Percentiles rank a stretch among this genome's conserved stretches.
phyloP scores from a whole-genome alignment of 2,113 vertebrate genomes.

The Spheniscus mendiculus region DNA sequence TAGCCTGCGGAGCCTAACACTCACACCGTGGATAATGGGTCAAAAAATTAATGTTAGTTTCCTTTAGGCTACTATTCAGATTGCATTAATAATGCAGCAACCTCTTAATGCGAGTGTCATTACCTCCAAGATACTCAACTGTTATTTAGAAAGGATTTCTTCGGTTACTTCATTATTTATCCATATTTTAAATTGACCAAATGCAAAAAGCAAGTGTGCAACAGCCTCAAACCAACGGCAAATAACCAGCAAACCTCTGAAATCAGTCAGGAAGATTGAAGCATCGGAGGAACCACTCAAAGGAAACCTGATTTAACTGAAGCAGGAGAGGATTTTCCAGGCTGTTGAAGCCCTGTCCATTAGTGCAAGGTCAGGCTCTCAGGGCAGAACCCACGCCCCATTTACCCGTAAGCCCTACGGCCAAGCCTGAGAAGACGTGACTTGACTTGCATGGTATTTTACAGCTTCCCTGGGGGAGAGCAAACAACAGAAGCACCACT shows the following conservation, averaged over 20 bases:
- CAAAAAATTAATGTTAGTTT: neutral
- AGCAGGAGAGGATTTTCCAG: neutral
- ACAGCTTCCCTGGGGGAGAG: neutral
- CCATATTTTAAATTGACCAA: neutral
- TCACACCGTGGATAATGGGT: neutral
- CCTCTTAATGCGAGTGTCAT: neutral
- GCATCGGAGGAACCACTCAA: neutral
- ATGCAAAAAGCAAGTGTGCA: neutral
- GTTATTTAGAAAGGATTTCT: neutral
- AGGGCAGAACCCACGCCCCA: neutral
- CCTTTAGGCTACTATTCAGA: neutral
- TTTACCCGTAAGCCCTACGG: neutral
- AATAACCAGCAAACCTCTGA: neutral
- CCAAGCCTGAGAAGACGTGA: neutral
- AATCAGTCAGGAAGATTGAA: neutral
- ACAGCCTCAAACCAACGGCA: neutral
- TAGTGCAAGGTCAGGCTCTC: neutral
- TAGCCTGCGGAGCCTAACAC: neutral
- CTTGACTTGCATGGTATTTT: neutral
- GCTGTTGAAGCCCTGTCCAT: neutral
- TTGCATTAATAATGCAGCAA: constrained; percentile 1
- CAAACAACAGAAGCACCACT: neutral
- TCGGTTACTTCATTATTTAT: neutral
- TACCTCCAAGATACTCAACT: neutral
- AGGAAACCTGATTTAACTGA: neutral